phyloP scores from a whole-genome alignment of 2,113 vertebrate genomes.

The Phoenicopterus ruber region DNA sequence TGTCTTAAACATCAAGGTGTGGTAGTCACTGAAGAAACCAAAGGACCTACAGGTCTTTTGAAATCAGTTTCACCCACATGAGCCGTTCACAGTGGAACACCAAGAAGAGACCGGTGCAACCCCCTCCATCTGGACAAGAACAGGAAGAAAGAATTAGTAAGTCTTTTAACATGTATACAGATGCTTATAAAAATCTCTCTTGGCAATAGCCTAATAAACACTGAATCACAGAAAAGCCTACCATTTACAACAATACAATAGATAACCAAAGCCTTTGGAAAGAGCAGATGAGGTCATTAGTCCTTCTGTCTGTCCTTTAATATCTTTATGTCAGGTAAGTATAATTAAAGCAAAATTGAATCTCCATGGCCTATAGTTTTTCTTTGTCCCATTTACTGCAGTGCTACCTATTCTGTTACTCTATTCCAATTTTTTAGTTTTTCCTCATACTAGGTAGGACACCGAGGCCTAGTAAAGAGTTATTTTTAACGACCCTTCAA shows the following conservation, averaged over 20 bases:
- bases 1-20: not conserved
- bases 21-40: not conserved
- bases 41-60: not conserved
- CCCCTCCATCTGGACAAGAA: not conserved
- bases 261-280: not conserved
- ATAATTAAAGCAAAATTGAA: not conserved
- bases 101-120: not conserved
- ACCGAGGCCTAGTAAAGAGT: not conserved
- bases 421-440: not conserved
- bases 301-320: not conserved
- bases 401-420: not conserved
- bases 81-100: not conserved
- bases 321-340: not conserved
- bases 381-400: not conserved
- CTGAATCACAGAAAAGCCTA: not conserved
- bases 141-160: not conserved
- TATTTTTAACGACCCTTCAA: not conserved
- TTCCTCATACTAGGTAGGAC: not conserved
- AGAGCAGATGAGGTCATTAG: not conserved
- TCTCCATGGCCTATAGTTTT: not conserved
- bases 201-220: conserved; percentile 3
- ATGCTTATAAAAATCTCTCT: not conserved
- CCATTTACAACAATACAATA: not conserved
- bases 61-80: not conserved
- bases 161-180: not conserved